Conservation (phyloP, 2,113 vertebrate species). For the Ondatra zibethicus region DNA sequence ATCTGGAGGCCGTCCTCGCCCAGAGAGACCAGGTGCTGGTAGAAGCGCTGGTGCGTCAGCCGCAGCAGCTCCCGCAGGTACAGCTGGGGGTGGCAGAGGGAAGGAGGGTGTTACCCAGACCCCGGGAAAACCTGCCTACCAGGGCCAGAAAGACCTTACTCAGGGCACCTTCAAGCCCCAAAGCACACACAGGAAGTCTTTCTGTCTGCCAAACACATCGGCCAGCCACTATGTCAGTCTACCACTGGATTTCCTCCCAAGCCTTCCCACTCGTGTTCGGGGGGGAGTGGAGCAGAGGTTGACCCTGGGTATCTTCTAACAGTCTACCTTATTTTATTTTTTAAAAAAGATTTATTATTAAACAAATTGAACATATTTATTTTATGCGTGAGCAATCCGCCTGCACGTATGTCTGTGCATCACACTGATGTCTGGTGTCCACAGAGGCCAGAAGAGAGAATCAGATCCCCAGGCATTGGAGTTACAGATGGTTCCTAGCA, state of each 20-base stretch:
- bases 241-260: neutral
- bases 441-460: neutral
- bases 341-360: neutral
- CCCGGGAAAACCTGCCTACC: rapidly evolving
- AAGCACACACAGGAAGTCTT: neutral
- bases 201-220: rapidly evolving
- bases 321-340: neutral
- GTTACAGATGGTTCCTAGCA: neutral
- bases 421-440: too few species aligned
- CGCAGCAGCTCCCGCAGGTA: slow-evolving; percentile 96
- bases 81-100: slow-evolving; percentile 76
- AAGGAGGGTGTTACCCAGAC: neutral
- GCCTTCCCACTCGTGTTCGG: too few species aligned
- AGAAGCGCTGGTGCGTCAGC: slow-evolving; percentile 92
- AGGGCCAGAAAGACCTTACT: rapidly evolving
- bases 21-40: slow-evolving; percentile 93
- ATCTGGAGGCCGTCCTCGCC: slow-evolving; percentile 98
- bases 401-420: neutral
- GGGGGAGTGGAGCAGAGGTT: too few species aligned
- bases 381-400: neutral
- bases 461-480: neutral
- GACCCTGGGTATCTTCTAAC: neutral
- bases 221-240: neutral
- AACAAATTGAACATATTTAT: neutral
- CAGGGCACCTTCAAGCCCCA: rapidly evolving